These are phyloP conservation scores for Clarias pachynema DNA, from an alignment of 2,797 vertebrate species.

Conservation along the genomic window DNA sequence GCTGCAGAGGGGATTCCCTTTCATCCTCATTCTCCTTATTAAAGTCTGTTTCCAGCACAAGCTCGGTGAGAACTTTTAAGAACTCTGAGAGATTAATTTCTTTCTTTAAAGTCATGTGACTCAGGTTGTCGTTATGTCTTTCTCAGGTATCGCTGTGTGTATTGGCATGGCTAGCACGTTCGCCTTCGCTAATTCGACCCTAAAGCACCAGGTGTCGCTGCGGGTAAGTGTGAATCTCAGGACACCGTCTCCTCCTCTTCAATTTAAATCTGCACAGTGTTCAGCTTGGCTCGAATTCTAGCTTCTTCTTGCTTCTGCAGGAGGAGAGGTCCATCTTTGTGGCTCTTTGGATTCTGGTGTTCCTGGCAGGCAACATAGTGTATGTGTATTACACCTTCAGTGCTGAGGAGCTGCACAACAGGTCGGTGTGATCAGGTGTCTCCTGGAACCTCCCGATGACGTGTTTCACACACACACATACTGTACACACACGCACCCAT, in stretches of 20 bases:
- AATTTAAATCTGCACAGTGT: background rate
- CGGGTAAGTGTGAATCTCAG: slow-evolving; percentile 76
- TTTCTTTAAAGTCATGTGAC: background rate
- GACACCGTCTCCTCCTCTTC: background rate
- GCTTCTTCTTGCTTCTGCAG: slow-evolving; percentile 65
- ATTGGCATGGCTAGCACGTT: slow-evolving; percentile 97
- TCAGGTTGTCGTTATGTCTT: slow-evolving; percentile 34
- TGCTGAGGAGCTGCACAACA: slow-evolving; percentile 91
- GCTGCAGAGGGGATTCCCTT: slow-evolving; percentile 96
- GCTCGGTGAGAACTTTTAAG: slow-evolving; percentile 75
- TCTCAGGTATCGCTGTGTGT: slow-evolving; percentile 91
- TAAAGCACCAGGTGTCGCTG: slow-evolving; percentile 93
- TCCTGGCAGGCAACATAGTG: slow-evolving; percentile 87
- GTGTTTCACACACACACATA: background rate
- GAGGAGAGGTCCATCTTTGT: slow-evolving; percentile 91
- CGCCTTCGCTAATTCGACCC: slow-evolving; percentile 90
- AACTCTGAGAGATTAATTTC: no score
- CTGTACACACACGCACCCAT: no score
- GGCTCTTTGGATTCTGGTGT: slow-evolving; percentile 89
- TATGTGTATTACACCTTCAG: slow-evolving; percentile 93
- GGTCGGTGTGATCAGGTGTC: slow-evolving; percentile 69
- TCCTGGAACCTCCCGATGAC: background rate
- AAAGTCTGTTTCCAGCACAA: slow-evolving; percentile 99
- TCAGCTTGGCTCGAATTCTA: background rate
- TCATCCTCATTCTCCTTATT: slow-evolving; percentile 92